Conservation (phyloP, 1,140 invertebrate genomes). For the Physella acuta region DNA sequence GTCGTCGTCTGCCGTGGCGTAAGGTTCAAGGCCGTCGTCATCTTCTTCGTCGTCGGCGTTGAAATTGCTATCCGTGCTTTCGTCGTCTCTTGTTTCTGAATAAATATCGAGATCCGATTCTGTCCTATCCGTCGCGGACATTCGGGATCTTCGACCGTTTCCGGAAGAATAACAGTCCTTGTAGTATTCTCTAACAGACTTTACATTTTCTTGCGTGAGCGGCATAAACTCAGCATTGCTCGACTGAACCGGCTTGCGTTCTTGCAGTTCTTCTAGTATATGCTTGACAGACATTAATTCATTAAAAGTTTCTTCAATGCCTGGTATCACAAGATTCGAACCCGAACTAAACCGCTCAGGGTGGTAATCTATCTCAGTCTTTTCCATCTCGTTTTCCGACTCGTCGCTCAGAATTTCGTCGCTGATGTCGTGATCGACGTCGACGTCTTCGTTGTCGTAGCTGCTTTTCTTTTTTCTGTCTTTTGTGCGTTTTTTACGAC, state of each 20-base stretch:
- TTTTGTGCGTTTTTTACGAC: background rate
- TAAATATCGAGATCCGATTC: conserved; percentile 46
- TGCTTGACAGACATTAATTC: conserved; percentile 33
- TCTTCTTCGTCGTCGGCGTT: conserved; percentile 50
- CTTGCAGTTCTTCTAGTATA: conserved; percentile 34
- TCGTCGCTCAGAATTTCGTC: background rate
- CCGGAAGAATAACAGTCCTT: background rate
- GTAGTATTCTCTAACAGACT: conserved; percentile 10
- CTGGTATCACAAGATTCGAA: conserved; percentile 13
- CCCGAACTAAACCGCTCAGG: background rate
- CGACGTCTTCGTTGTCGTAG: background rate
- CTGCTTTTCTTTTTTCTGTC: background rate
- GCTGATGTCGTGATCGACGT: too few species aligned
- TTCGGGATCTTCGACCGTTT: conserved; percentile 26
- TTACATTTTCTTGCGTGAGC: conserved; percentile 15
- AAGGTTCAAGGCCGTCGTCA: conserved; percentile 26
- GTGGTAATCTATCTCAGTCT: background rate
- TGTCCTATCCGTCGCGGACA: conserved; percentile 38
- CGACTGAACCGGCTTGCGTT: conserved; percentile 28
- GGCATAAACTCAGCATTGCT: conserved; percentile 17
- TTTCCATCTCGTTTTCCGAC: background rate
- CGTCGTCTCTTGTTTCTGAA: conserved; percentile 42
- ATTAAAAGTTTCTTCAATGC: conserved; percentile 35
- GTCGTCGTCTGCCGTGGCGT: conserved; percentile 22
- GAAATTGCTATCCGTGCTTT: conserved; percentile 39